A percentile compares a stretch with the other conserved stretches of the same genome.
These are phyloP conservation scores for Rhipidura dahli DNA, from an alignment of 2,113 vertebrate genomes.

Conservation along the genomic window DNA sequence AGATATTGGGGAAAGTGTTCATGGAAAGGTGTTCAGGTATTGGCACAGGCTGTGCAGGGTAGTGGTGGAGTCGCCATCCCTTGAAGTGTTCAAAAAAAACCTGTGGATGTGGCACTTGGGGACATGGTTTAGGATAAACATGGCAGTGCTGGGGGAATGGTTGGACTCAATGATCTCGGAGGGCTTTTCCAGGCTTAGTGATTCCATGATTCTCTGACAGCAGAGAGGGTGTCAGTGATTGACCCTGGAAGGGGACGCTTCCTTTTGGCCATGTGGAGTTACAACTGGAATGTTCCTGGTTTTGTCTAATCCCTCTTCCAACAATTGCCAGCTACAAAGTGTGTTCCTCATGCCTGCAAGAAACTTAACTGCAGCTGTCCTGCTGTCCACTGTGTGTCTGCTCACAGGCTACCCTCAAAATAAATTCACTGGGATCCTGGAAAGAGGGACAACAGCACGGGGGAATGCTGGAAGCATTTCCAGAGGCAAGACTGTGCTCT, in stretches of 20 bases:
- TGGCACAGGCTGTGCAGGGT: background rate
- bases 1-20: background rate
- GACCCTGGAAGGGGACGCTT: background rate
- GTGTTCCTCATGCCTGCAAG: background rate
- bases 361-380: background rate
- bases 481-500: background rate
- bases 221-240: too few relatives aligned
- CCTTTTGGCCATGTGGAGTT: background rate
- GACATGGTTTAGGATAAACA: background rate
- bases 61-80: background rate
- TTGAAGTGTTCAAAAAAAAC: background rate
- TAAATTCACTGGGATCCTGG: background rate
- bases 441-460: background rate
- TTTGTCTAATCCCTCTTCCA: background rate
- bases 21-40: background rate
- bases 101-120: background rate
- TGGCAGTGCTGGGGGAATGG: background rate
- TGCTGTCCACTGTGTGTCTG: background rate
- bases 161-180: background rate
- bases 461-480: background rate
- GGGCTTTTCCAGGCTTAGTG: background rate
- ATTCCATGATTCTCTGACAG: background rate
- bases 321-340: background rate
- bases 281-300: background rate
- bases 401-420: background rate